Conservation (phyloP, 2,797 vertebrate species). For the Pempheris klunzingeri region DNA sequence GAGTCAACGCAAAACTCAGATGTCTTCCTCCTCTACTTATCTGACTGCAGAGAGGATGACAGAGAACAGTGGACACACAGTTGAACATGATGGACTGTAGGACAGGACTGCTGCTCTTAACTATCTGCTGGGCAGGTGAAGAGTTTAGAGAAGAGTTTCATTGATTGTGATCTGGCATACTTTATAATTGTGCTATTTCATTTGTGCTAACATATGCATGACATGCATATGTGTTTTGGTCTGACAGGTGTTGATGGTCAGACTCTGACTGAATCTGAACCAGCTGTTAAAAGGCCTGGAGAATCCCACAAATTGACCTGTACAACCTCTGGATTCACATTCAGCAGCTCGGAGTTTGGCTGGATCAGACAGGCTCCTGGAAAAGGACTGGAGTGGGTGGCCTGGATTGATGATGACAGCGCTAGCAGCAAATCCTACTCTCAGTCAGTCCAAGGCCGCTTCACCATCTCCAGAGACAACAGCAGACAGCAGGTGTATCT, state of each 20-base stretch:
- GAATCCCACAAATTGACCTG: constrained; percentile 35
- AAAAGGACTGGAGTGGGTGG: constrained; percentile 8
- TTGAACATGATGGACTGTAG: neutral
- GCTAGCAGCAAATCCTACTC: too few relatives aligned
- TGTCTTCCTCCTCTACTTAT: neutral
- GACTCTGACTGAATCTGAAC: constrained; percentile 13
- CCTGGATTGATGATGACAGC: too few relatives aligned
- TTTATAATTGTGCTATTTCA: too few relatives aligned
- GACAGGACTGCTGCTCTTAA: constrained; percentile 29
- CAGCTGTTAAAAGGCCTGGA: constrained; percentile 18
- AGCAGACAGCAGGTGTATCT: too few relatives aligned
- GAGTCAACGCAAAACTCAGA: constrained; percentile 33
- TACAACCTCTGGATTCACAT: constrained; percentile 12
- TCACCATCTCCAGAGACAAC: too few relatives aligned
- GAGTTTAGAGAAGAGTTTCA: too few relatives aligned
- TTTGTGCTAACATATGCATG: too few relatives aligned
- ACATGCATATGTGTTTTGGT: too few relatives aligned
- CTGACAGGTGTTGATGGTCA: neutral
- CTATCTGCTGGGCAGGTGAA: constrained; percentile 17
- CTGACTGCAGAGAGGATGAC: too few relatives aligned
- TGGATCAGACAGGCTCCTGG: constrained; percentile 15
- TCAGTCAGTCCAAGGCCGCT: too few relatives aligned
- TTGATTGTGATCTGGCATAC: too few relatives aligned
- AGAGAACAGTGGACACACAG: too few relatives aligned
- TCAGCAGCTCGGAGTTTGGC: rapidly evolving